Base-by-base conservation (phyloP, 2,797 vertebrate species). In the Sphenodon punctatus region DNA sequence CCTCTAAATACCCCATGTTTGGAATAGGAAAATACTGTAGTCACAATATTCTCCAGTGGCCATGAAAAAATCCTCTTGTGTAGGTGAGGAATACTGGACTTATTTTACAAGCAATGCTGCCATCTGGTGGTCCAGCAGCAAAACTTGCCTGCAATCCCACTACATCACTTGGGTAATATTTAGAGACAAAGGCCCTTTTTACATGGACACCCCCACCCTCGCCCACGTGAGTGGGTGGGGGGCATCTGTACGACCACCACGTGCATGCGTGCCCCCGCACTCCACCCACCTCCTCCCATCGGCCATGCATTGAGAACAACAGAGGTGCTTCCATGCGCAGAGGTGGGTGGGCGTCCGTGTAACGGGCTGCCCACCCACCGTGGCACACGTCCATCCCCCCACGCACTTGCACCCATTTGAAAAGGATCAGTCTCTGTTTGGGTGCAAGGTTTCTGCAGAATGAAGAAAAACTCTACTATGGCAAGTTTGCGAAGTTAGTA, bases 101-200 rank as follows among this genome's bases (percentile, higher is more conserved):
- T 81, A 51, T 91, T 8, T 77, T 74, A 60, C 48, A 64, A 90
- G 4, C 90, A 90, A 75, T 46, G 70, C 88, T 94, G 95, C 95
- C 95, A 95, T 86, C 96, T 96, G 71, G 91, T 92, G 96, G 95
- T 79, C 19, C 34, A 73, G 89, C 60, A 43, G 58, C 53, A 81
- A 65, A 88, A 87, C 5, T 41, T 72, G 38, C 8, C 20, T 10
- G 10, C 38, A 34, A 74, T 34, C 58, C 63, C 3, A 11, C 17
- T 8, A 7, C 10, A 1, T 67, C 79, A n/a, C 41, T 39, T 53
- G 39, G 32, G 2, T 22, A 51, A 23, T 17, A 42, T 12, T 46
- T 25, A 36, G 25, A 39, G 51, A 74, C 61, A 7, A 45, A 42
- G n/a, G n/a, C n/a, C n/a, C n/a, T n/a, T n/a, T n/a, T n/a, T n/a